These are phyloP conservation scores for Myotis planiceps DNA, from an alignment of 2,797 vertebrate species.

Conservation along the genomic window DNA sequence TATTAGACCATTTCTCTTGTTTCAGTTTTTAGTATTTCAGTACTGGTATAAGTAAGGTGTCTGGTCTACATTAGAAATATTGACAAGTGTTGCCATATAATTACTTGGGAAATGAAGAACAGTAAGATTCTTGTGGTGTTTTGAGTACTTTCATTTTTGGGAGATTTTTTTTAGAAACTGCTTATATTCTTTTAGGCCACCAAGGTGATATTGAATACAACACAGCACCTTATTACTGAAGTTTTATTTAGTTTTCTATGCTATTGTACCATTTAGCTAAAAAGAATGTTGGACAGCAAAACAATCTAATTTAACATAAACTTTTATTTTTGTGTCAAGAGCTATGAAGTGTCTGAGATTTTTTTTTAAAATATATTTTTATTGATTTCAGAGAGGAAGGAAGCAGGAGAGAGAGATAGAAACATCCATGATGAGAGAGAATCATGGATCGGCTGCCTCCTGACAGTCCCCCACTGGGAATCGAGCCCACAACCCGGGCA, in stretches of 20 bases:
- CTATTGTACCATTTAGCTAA: background rate
- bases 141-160: background rate
- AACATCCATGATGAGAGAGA: no score
- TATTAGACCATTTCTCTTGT: background rate
- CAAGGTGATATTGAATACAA: background rate
- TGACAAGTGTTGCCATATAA: background rate
- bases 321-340: background rate
- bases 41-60: background rate
- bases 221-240: background rate
- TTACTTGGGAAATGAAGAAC: background rate
- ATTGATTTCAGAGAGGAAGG: no score
- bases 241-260: background rate
- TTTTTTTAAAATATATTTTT: no score
- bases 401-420: no score
- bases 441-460: no score
- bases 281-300: background rate
- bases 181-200: background rate
- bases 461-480: no score
- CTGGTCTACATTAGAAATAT: background rate
- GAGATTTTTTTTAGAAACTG: background rate
- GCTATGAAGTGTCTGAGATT: background rate
- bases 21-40: background rate
- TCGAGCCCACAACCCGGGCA: no score
- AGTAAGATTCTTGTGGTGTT: constrained; percentile 1
- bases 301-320: background rate